Base-by-base conservation (phyloP, 2,113 vertebrate species). In the Gadus chalcogrammus region DNA sequence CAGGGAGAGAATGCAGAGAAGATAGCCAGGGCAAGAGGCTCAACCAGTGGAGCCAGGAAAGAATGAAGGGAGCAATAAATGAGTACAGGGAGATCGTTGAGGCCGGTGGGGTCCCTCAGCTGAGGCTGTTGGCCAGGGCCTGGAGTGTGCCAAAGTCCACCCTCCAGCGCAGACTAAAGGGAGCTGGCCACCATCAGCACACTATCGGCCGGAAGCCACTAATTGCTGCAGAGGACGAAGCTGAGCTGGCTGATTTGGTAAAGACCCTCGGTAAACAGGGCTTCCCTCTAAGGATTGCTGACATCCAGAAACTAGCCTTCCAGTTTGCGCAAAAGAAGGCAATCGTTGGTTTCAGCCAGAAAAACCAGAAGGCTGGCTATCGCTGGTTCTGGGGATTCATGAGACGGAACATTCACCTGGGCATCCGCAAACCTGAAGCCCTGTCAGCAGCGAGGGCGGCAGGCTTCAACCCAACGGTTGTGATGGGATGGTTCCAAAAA, bases 271-370 rank as follows among this genome's bases (percentile, higher is more conserved):
- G 61, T 5, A 62, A 62, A 28, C 1, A 70, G 69, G n/a, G n/a
- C n/a, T n/a, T n/a, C 56, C 64, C 58, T 0, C 24, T 75, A 17
- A 75, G 67, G 63, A 75, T 61, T 67, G 13, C 17, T 15, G 70
- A 78, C n/a, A 59, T 72, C 6, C 71, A 77, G 65, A 68, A 55
- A 20, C 42, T 78, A 5, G 79, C 75, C 13, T 81, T 67, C 17
- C 69, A 81, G 61, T 78, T 75, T 66, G 75, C 72, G 1, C 9
- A 56, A 13, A 48, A 64, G 64, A 81, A 77, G 9, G 65, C 62
- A 31, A 72, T 78, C 28, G 35, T 11, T 17, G 79, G 69, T 15
- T 80, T 77, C 61, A 38, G 35, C 48, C n/a, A n/a, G n/a, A 42
- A 35, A 68, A 31, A 17, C 12, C 58, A 64, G 42, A 53, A 60